Percentiles rank a stretch among this genome's conserved stretches.
phyloP scores from a whole-genome alignment of 2,797 vertebrate species.

The Sphenopsis melanotis region DNA sequence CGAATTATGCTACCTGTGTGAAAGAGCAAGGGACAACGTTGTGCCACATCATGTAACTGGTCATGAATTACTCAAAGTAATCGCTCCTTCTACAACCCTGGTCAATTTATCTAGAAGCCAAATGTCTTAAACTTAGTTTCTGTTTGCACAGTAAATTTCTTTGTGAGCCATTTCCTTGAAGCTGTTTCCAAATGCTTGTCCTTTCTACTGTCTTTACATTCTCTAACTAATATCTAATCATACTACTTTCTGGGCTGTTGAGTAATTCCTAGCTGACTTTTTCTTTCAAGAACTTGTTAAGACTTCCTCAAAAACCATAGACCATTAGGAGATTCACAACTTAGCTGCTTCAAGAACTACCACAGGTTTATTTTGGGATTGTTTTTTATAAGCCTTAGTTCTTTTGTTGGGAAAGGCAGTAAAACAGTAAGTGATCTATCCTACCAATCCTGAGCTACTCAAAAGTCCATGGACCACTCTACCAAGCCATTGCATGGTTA shows the following conservation, averaged over 20 bases:
- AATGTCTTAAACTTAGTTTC: neutral
- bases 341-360: neutral
- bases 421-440: neutral
- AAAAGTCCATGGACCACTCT: neutral
- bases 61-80: neutral
- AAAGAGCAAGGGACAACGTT: neutral
- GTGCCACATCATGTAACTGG: neutral
- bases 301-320: neutral
- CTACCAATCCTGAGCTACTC: neutral
- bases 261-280: neutral
- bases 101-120: neutral
- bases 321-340: neutral
- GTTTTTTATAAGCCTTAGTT: neutral
- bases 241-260: neutral
- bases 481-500: fast-evolving
- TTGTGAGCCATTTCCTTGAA: neutral
- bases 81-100: neutral
- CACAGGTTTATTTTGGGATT: neutral
- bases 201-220: neutral
- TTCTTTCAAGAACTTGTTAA: neutral
- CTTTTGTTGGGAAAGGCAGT: neutral
- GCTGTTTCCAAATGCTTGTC: neutral
- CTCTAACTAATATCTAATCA: neutral
- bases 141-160: neutral
- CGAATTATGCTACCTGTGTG: slow-evolving; percentile 80